These are phyloP conservation scores for Cyrtodaria siliqua DNA, from an alignment of 2,888 invertebrate species.

Conservation along the genomic window DNA sequence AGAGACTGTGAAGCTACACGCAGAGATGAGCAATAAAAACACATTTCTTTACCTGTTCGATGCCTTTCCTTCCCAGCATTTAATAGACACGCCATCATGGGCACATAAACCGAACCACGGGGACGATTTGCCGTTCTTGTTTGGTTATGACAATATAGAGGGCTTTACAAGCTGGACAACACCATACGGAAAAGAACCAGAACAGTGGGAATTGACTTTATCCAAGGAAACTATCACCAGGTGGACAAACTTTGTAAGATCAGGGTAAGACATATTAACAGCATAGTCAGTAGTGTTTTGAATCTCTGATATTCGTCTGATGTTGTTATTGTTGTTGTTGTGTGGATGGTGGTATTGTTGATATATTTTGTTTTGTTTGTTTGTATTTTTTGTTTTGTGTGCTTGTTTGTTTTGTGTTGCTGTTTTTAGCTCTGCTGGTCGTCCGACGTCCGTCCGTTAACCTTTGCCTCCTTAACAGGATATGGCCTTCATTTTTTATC, in stretches of 20 bases:
- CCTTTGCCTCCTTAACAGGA: too few relatives aligned
- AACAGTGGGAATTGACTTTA: slow-evolving; percentile 92
- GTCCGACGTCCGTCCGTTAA: too few relatives aligned
- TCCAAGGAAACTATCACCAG: slow-evolving; percentile 95
- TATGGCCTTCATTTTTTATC: too few relatives aligned
- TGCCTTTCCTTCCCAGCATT: slow-evolving; percentile 68
- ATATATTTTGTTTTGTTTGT: too few relatives aligned
- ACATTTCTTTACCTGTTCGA: slow-evolving; percentile 54
- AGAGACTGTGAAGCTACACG: slow-evolving; percentile 21
- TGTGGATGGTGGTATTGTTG: too few relatives aligned
- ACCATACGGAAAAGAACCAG: slow-evolving; percentile 87
- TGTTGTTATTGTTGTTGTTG: too few relatives aligned
- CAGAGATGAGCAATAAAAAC: neutral
- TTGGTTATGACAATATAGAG: slow-evolving; percentile 50
- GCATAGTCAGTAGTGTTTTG: too few relatives aligned
- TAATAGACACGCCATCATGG: slow-evolving; percentile 68
- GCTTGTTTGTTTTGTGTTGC: too few relatives aligned
- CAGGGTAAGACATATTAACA: slow-evolving; percentile 95
- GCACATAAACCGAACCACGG: slow-evolving; percentile 75
- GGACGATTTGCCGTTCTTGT: slow-evolving; percentile 71
- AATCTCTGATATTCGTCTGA: too few relatives aligned
- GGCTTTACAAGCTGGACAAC: slow-evolving; percentile 78
- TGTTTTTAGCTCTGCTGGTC: too few relatives aligned
- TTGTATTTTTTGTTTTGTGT: too few relatives aligned
- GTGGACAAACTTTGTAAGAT: slow-evolving; percentile 97